Base-by-base conservation (phyloP, 2,113 vertebrate species). In the Trichomycterus rosablanca region DNA sequence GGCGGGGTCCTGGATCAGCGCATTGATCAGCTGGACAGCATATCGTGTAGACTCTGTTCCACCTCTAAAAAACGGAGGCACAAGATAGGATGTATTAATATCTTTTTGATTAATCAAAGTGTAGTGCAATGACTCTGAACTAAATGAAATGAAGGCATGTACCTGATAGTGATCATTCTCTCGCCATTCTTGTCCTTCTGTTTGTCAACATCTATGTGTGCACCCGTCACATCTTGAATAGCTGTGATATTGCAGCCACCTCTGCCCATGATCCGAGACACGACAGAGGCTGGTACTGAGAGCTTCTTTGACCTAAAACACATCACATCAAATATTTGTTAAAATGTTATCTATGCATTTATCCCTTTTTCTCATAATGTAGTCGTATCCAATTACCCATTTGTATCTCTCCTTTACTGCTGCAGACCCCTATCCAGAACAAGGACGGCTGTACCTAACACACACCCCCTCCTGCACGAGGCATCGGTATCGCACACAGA, bases 121-220 rank as follows among this genome's bases (percentile, higher is more conserved):
- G n/a, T n/a, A n/a, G n/a, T n/a, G n/a, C n/a, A n/a, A n/a, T n/a
- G n/a, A n/a, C n/a, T n/a, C n/a, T n/a, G n/a, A n/a, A n/a, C n/a
- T n/a, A n/a, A n/a, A n/a, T n/a, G n/a, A n/a, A n/a, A n/a, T n/a
- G n/a, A 20, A 3, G 16, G n/a, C 68, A 66, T 74, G 43, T 88
- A 97, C 95, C 95, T 93, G 83, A 98, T 98, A 59, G 96, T 98
- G 80, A 98, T 98, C 96, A 98, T 98, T 78, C 96, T 90, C 78
- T 98, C 96, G 59, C 96, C 96, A 34, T 98, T 98, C 78, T 98
- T 98, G 88, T 98, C 96, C 81, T 98, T 98, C 82, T 98, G 96
- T 76, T 98, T 98, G 87, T 98, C 96, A 63, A 98, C 96, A 1
- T 98, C 96, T 75, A 98, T 98, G 74, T 98, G 96, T 59, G 96